These are phyloP conservation scores for Ambastaia sidthimunki DNA, from an alignment of 2,797 vertebrate species.

Conservation along the genomic window DNA sequence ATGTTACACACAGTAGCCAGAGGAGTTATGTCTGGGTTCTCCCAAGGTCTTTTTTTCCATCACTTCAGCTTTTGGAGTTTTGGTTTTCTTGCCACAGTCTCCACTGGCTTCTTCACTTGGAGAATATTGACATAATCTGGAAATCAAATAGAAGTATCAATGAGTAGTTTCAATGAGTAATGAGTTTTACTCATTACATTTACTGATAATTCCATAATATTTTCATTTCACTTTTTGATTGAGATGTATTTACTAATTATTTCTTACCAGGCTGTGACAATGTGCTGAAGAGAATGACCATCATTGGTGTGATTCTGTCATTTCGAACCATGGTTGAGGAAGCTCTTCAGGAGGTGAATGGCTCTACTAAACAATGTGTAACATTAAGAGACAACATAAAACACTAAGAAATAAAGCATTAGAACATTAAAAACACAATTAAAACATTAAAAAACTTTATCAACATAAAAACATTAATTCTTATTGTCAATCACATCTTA, in stretches of 20 bases:
- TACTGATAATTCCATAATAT: not conserved
- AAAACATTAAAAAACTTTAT: too few relatives aligned
- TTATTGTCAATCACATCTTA: too few relatives aligned
- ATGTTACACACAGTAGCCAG: too few relatives aligned
- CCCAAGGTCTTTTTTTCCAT: too few relatives aligned
- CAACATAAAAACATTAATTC: too few relatives aligned
- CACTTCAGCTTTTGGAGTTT: too few relatives aligned
- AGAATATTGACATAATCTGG: too few relatives aligned
- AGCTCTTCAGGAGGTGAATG: slow-evolving; percentile 83
- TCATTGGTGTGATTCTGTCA: slow-evolving; percentile 85
- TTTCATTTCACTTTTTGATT: not conserved
- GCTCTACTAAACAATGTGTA: not conserved
- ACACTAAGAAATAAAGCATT: not conserved
- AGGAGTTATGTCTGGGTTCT: too few relatives aligned
- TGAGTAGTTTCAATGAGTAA: not conserved
- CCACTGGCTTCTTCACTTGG: too few relatives aligned
- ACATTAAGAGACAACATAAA: not conserved
- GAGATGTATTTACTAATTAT: not conserved
- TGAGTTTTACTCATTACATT: too few relatives aligned
- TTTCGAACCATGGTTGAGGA: slow-evolving; percentile 82
- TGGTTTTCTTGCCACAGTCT: too few relatives aligned
- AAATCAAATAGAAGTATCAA: too few relatives aligned
- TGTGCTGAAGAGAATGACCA: slow-evolving; percentile 91
- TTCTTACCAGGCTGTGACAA: slow-evolving; percentile 83
- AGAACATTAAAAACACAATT: not conserved